Percentiles rank a stretch among this genome's conserved stretches.
These are phyloP conservation scores for Urocynchramus pylzowi DNA, from an alignment of 2,113 vertebrate genomes.

Conservation along the genomic window DNA sequence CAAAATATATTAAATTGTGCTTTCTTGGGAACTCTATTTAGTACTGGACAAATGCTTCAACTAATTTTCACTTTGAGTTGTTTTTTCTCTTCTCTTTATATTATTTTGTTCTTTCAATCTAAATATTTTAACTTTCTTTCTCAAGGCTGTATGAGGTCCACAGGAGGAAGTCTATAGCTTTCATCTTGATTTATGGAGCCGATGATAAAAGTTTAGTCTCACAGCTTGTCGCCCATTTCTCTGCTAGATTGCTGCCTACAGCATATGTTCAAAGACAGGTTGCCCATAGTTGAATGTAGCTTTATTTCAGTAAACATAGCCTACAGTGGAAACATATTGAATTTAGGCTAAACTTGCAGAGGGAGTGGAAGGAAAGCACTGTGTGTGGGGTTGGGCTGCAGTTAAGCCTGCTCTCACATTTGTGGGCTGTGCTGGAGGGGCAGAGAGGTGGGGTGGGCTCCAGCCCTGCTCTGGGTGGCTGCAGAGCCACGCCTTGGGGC, in stretches of 20 bases:
- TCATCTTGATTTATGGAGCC: slow-evolving; percentile 81
- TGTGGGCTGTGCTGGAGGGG: background rate
- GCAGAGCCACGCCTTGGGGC: background rate
- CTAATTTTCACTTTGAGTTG: slow-evolving; percentile 15
- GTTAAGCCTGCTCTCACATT: slow-evolving; percentile 9
- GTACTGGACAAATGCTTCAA: background rate
- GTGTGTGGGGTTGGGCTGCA: background rate
- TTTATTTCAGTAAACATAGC: slow-evolving; percentile 75
- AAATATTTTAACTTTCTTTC: slow-evolving; percentile 72
- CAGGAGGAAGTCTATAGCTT: slow-evolving; percentile 77
- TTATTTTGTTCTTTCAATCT: slow-evolving; percentile 52
- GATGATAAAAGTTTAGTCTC: slow-evolving; percentile 81
- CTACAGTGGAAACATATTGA: slow-evolving; percentile 67
- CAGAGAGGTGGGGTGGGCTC: background rate
- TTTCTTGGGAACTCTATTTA: background rate
- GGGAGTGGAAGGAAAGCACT: slow-evolving; percentile 3
- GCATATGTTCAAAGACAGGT: slow-evolving; percentile 79
- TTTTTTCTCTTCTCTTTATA: background rate
- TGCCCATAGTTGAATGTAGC: slow-evolving; percentile 68
- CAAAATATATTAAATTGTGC: background rate
- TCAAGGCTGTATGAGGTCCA: slow-evolving; percentile 69
- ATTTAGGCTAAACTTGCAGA: slow-evolving; percentile 62
- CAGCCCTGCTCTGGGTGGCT: background rate
- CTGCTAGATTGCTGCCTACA: slow-evolving; percentile 72
- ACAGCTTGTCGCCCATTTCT: slow-evolving; percentile 74